Percentiles rank a stretch among this genome's conserved stretches.
These are phyloP conservation scores for Steinernema feltiae DNA, from an alignment of 1,140 invertebrate species.

Conservation along the genomic window DNA sequence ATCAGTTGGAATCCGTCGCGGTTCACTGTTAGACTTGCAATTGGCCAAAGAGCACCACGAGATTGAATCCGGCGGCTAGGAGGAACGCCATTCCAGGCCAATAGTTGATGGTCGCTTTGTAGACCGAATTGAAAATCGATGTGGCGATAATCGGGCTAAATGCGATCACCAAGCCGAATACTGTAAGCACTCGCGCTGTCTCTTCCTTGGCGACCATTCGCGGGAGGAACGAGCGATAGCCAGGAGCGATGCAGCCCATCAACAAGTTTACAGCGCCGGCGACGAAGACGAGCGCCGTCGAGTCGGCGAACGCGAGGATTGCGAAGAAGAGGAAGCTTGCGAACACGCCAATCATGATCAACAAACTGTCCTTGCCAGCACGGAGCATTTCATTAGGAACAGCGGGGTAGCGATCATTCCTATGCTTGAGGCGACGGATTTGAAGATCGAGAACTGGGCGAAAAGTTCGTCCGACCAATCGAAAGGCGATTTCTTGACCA, in stretches of 20 bases:
- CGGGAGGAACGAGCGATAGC: conserved; percentile 35
- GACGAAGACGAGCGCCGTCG: conserved; percentile 25
- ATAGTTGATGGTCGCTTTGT: conserved; percentile 21
- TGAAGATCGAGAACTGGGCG: conserved; percentile 17
- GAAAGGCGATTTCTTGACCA: conserved; percentile 32
- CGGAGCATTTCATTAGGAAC: not conserved
- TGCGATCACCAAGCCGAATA: conserved; percentile 30
- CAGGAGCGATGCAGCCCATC: conserved; percentile 15
- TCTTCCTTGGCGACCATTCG: conserved; percentile 40
- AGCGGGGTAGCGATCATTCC: conserved; percentile 22
- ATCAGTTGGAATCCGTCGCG: not conserved
- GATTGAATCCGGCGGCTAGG: conserved; percentile 22
- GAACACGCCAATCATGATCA: conserved; percentile 25
- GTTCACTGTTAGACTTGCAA: conserved; percentile 24
- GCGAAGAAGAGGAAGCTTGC: conserved; percentile 20
- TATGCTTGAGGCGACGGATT: conserved; percentile 5
- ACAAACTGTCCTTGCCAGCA: conserved; percentile 19
- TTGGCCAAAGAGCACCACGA: conserved; percentile 28
- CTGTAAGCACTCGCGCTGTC: conserved; percentile 30
- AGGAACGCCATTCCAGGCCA: conserved; percentile 37
- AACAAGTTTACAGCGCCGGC: conserved; percentile 20
- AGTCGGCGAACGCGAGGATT: conserved; percentile 25
- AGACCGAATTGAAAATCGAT: conserved; percentile 32
- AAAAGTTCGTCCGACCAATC: conserved; percentile 33
- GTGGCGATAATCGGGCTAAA: conserved; percentile 34